Conservation (phyloP, 2,113 vertebrate species). For the Pelecanoides urinatrix region DNA sequence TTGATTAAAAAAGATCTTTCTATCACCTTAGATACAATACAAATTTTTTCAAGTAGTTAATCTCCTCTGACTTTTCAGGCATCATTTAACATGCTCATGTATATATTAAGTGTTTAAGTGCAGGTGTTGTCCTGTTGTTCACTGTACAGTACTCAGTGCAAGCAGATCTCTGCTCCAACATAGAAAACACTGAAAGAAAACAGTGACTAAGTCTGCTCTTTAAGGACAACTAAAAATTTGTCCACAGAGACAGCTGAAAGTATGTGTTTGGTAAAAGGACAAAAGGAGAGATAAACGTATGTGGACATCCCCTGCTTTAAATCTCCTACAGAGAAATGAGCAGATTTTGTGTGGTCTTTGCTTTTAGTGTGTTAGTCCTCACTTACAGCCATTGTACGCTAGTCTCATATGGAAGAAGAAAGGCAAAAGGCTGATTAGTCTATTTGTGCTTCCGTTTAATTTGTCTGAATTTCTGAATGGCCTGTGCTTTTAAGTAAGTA, state of each 20-base stretch:
- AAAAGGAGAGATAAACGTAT: fast-evolving
- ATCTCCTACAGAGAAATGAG: not conserved
- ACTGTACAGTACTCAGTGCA: not conserved
- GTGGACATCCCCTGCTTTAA: not conserved
- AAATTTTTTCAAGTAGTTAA: not conserved
- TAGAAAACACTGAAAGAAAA: not conserved
- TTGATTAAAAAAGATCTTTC: not conserved
- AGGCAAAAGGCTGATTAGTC: not conserved
- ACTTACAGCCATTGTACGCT: not conserved
- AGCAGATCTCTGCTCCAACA: not conserved
- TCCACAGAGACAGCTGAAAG: not conserved
- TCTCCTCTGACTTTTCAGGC: not conserved
- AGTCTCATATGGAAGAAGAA: not conserved
- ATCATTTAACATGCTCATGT: not conserved
- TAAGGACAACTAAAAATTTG: not conserved
- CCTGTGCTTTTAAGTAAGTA: not conserved
- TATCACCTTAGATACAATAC: not conserved
- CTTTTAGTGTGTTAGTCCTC: not conserved
- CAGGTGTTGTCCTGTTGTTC: not conserved
- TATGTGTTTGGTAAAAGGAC: not conserved
- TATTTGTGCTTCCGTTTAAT: not conserved
- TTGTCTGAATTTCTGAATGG: not conserved
- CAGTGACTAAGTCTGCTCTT: not conserved
- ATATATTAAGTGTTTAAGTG: not conserved
- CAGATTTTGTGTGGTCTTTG: not conserved